These are phyloP conservation scores for Brachirus orientalis DNA, from an alignment of 2,113 vertebrate species.

Conservation along the genomic window DNA sequence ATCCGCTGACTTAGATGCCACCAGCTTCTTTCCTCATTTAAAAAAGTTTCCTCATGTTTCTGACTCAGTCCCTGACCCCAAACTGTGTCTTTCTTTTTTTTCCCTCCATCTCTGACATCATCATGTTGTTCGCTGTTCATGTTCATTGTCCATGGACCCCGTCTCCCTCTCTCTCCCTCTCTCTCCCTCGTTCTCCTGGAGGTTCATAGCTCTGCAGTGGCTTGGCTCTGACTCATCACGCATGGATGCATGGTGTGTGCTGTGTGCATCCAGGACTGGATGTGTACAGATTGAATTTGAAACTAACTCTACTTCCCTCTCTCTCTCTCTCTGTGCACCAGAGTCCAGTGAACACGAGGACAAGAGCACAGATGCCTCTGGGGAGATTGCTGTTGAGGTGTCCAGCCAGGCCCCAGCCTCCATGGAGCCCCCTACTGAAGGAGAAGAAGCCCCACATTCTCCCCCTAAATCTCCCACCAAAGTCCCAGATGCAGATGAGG, in stretches of 20 bases:
- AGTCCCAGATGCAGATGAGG: slow-evolving; percentile 88
- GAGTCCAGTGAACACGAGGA: slow-evolving; percentile 99
- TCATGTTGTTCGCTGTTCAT: slow-evolving; percentile 56
- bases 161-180: slow-evolving; percentile 9
- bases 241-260: slow-evolving; percentile 60
- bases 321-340: slow-evolving; percentile 54
- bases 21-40: slow-evolving; percentile 35
- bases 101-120: slow-evolving; percentile 61
- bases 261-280: slow-evolving; percentile 54
- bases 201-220: slow-evolving; percentile 66
- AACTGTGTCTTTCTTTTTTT: slow-evolving; percentile 61
- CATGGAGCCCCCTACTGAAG: slow-evolving; percentile 87
- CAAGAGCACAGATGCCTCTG: slow-evolving; percentile 92
- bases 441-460: slow-evolving; percentile 85
- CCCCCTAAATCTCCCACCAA: slow-evolving; percentile 84
- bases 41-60: slow-evolving; percentile 43
- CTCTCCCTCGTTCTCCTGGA: slow-evolving; percentile 50
- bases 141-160: slow-evolving; percentile 60
- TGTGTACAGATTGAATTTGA: slow-evolving; percentile 31
- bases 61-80: slow-evolving; percentile 57
- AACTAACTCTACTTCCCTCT: slow-evolving; percentile 26
- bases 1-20: slow-evolving; percentile 24
- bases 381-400: slow-evolving; percentile 87
- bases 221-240: slow-evolving; percentile 73
- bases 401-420: slow-evolving; percentile 85